Conservation (phyloP, 2,888 invertebrate species). For the Philopedon plagiatum region DNA sequence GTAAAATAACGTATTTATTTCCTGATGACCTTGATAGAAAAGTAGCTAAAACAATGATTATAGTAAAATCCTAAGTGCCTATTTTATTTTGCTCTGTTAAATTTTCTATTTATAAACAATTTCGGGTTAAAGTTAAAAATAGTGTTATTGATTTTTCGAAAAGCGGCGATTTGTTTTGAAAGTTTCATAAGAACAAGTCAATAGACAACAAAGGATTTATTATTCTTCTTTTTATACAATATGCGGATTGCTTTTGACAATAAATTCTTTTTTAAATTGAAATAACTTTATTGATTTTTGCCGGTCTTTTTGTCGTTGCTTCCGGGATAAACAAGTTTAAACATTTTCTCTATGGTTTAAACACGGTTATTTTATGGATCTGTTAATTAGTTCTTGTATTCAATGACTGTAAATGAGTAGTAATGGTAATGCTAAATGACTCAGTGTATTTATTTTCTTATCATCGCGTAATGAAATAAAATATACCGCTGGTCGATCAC, state of each 20-base stretch:
- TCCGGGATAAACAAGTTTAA: no score
- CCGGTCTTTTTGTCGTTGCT: no score
- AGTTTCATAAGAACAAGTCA: neutral
- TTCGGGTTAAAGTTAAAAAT: neutral
- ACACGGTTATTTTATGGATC: no score
- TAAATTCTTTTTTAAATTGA: no score
- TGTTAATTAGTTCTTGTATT: no score
- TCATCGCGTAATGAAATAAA: neutral
- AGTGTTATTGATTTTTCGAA: slow-evolving; percentile 3
- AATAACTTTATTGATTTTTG: no score
- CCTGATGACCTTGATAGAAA: slow-evolving; percentile 5
- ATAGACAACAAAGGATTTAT: neutral
- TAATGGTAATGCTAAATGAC: no score
- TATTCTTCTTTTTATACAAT: neutral
- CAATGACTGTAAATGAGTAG: no score
- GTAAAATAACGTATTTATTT: neutral
- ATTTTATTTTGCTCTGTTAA: neutral
- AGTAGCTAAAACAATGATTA: slow-evolving; percentile 5
- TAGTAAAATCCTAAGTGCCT: neutral
- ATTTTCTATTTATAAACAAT: slow-evolving; percentile 4
- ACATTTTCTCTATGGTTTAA: no score
- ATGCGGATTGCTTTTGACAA: no score
- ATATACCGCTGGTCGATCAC: neutral
- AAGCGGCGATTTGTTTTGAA: neutral
- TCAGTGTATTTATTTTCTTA: slow-evolving; percentile 10